Percentiles rank a stretch among this genome's conserved stretches.
These are phyloP conservation scores for Oligia strigilis DNA, from an alignment of 2,888 invertebrate genomes.

Conservation along the genomic window DNA sequence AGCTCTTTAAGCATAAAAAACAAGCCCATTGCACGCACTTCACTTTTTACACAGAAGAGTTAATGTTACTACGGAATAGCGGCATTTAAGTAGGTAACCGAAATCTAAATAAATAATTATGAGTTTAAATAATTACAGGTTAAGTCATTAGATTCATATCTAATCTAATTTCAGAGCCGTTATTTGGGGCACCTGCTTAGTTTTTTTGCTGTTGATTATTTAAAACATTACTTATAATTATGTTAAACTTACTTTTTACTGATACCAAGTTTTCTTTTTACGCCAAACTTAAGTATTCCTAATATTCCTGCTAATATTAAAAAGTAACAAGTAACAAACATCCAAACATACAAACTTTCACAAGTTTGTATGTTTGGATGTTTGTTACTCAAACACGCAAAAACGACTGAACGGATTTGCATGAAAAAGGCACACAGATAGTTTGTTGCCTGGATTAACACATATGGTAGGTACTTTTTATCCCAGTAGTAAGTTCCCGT, in stretches of 20 bases:
- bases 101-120: constrained; percentile 61
- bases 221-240: constrained; percentile 10
- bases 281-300: not conserved
- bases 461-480: no score
- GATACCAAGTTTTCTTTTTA: not conserved
- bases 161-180: constrained; percentile 40
- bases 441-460: no score
- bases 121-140: constrained; percentile 47
- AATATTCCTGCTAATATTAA: not conserved
- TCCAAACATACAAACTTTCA: no score
- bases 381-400: not conserved
- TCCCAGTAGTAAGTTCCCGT: not conserved
- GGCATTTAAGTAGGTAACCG: constrained; percentile 45
- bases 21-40: constrained; percentile 49
- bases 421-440: no score
- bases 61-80: constrained; percentile 44
- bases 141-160: constrained; percentile 50
- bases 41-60: constrained; percentile 20
- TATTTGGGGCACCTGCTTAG: constrained; percentile 34
- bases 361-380: not conserved
- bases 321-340: no score
- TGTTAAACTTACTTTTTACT: constrained; percentile 7
- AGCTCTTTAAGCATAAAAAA: constrained; percentile 21
- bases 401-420: not conserved
- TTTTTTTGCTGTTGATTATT: not conserved